Conservation (phyloP, 2,113 vertebrate species). For the Mandrillus leucophaeus region DNA sequence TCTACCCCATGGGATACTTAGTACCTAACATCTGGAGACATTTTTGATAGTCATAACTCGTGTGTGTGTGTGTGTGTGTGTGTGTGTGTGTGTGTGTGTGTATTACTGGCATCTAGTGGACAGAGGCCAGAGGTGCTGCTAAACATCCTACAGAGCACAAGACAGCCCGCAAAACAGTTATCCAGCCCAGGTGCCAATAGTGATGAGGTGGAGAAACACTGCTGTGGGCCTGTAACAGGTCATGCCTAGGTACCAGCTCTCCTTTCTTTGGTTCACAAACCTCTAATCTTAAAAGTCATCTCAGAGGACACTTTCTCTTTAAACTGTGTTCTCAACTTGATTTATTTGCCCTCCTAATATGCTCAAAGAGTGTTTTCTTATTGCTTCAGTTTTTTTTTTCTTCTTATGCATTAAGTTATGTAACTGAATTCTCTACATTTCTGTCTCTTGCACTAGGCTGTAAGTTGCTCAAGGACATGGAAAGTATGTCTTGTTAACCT, state of each 20-base stretch:
- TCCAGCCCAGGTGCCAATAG: not conserved
- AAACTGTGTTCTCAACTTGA: not conserved
- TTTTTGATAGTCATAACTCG: not conserved
- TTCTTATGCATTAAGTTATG: not conserved
- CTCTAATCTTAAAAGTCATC: slow-evolving; percentile 8
- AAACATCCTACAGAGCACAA: not conserved
- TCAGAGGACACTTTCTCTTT: not conserved
- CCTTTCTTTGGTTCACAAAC: not conserved
- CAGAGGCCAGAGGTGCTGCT: not conserved
- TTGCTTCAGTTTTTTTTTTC: not conserved
- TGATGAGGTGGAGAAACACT: not conserved
- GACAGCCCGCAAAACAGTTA: not conserved
- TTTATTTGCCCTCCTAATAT: not conserved
- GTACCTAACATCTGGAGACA: not conserved
- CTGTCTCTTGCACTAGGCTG: not conserved
- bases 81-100: not conserved
- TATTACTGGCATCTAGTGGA: not conserved
- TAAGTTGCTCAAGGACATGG: not conserved
- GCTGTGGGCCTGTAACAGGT: not conserved
- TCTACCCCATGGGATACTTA: not conserved
- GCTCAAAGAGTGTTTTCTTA: not conserved
- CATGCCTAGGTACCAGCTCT: not conserved
- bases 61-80: not conserved
- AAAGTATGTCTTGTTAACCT: slow-evolving; percentile 12
- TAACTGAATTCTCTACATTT: slow-evolving; percentile 44